Base-by-base conservation (phyloP, 2,113 vertebrate genomes). In the Arothron firmamentum region DNA sequence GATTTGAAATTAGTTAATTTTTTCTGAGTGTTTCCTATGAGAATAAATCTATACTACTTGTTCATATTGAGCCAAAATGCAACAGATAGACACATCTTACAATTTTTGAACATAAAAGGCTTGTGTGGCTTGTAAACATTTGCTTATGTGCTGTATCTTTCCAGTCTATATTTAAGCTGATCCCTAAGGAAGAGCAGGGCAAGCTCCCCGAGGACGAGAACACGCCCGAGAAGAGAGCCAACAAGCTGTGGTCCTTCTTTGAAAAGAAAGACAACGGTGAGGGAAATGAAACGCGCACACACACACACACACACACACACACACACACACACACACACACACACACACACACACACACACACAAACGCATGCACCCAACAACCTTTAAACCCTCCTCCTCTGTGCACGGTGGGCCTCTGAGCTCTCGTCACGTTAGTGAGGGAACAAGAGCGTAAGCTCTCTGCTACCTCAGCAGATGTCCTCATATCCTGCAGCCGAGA, bases 101-200 rank as follows among this genome's bases (percentile, higher is more conserved):
- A 17, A 34, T 28, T 28, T 28, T 28, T 28, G n/a, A n/a, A n/a
- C n/a, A n/a, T n/a, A n/a, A n/a, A n/a, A n/a, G n/a, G n/a, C n/a
- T n/a, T n/a, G n/a, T n/a, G n/a, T 25, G 25, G 25, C 25, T 28
- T 38, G 8, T 12, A 38, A 9, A 38, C 34, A 38, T 11, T 10
- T 28, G 19, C 25, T 70, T 47, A 15, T 59, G 20, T 53, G 3
- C 14, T 42, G 25, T 57, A 2, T 38, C 9, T 46, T 16, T 77
- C 56, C 71, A 96, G 94, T 90, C 94, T 41, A 93, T 94, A 76
- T 96, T 95, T 90, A 96, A 92, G 81, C 92, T 96, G 90, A 96
- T 94, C 79, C 92, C 80, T 6, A 91, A 88, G n/a, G 92, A 93
- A 15, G 93, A 94, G 0, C 75, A 85, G 75, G 78, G 79, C 52